These are phyloP conservation scores for Tupaia tana DNA, from an alignment of 2,113 vertebrate genomes.

Conservation along the genomic window DNA sequence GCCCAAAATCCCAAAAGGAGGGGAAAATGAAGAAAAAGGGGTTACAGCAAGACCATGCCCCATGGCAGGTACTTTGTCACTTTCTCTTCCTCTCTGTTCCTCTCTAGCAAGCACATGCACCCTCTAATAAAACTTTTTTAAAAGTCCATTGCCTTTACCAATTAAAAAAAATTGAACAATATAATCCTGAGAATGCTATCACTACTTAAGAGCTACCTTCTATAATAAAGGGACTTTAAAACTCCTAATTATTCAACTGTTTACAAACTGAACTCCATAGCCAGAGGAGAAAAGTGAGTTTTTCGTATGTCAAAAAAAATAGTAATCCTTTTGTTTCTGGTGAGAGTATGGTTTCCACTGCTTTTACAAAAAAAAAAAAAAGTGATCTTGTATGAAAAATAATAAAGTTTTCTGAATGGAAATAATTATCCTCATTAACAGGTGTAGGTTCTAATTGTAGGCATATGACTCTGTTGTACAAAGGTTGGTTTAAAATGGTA, in stretches of 20 bases:
- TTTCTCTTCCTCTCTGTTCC: no score
- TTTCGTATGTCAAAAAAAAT: not conserved
- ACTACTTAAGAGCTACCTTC: not conserved
- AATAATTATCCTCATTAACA: constrained; percentile 22
- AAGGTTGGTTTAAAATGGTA: constrained; percentile 10
- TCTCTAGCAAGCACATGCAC: no score
- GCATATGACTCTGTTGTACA: not conserved
- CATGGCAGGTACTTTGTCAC: no score
- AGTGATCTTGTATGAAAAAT: not conserved
- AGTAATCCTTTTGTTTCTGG: constrained; percentile 10
- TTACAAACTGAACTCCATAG: constrained; percentile 55
- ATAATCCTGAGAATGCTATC: constrained; percentile 31
- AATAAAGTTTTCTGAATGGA: not conserved
- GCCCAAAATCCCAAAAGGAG: no score
- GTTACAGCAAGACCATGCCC: no score
- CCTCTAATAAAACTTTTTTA: no score
- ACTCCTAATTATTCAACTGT: constrained; percentile 20
- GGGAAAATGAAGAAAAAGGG: no score
- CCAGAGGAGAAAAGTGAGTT: constrained; percentile 41
- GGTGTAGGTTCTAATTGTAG: not conserved
- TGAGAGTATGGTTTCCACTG: not conserved
- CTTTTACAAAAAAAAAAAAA: not conserved
- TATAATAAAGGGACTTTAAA: constrained; percentile 9
- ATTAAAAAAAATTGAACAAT: constrained; percentile 36
- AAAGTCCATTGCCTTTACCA: not conserved